Conservation (phyloP, 2,888 invertebrate species). For the Fragum fragum region DNA sequence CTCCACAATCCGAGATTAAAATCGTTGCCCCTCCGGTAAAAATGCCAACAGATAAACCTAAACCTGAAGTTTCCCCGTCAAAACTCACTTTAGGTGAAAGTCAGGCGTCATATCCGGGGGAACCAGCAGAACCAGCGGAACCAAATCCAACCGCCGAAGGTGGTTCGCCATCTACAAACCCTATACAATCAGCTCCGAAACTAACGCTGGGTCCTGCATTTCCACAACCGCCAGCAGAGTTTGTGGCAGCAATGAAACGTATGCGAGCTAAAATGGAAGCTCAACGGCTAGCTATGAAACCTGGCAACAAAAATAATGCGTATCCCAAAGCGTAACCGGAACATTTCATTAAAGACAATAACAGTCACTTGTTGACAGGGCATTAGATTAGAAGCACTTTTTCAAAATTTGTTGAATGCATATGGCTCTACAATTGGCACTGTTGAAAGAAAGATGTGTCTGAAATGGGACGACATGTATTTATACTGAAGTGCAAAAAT, state of each 20-base stretch:
- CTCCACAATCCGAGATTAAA: not conserved
- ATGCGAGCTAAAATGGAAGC: slow-evolving; percentile 37
- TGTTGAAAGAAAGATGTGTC: no score
- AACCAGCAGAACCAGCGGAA: not conserved
- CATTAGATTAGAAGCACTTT: not conserved
- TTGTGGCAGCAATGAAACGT: slow-evolving; percentile 40
- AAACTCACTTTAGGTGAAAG: not conserved
- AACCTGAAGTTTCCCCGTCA: not conserved
- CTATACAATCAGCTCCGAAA: not conserved
- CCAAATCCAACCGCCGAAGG: not conserved
- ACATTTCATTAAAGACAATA: no score
- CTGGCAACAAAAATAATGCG: not conserved
- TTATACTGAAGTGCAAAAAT: no score
- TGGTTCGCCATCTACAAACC: not conserved
- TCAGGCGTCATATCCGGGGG: not conserved
- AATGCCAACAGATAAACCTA: not conserved
- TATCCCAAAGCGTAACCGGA: not conserved
- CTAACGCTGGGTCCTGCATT: not conserved
- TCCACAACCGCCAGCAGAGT: slow-evolving; percentile 40
- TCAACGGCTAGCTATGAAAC: slow-evolving; percentile 19
- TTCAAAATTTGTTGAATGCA: no score
- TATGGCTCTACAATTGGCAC: not conserved
- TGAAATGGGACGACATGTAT: no score
- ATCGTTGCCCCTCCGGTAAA: not conserved
- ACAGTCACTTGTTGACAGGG: not conserved